Conservation (phyloP, 2,888 invertebrate genomes). For the Cosmia pyralina region DNA sequence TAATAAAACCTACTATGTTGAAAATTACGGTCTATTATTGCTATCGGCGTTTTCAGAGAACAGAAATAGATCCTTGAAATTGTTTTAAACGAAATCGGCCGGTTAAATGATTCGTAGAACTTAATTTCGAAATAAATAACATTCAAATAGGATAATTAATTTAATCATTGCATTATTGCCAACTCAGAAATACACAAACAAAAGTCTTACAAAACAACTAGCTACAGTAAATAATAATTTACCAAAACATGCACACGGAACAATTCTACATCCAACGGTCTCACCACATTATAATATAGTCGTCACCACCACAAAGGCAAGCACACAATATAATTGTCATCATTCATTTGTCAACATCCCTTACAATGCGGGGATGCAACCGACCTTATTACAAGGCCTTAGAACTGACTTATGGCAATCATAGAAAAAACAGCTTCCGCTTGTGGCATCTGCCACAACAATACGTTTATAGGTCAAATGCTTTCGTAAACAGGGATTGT, state of each 20-base stretch:
- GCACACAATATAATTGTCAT: slow-evolving; percentile 87
- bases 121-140: background rate
- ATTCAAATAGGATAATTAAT: background rate
- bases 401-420: slow-evolving; percentile 72
- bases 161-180: background rate
- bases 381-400: slow-evolving; percentile 73
- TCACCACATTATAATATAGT: slow-evolving; percentile 78
- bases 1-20: background rate
- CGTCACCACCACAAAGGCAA: slow-evolving; percentile 80
- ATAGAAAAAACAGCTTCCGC: slow-evolving; percentile 74
- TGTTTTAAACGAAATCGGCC: no score
- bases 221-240: slow-evolving; percentile 61
- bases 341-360: slow-evolving; percentile 85
- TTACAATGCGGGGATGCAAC: slow-evolving; percentile 69
- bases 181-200: background rate
- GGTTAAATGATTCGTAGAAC: no score
- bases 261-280: slow-evolving; percentile 60
- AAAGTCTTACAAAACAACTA: slow-evolving; percentile 45
- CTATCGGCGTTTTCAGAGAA: background rate
- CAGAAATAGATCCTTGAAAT: background rate
- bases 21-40: background rate
- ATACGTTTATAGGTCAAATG: slow-evolving; percentile 85
- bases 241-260: slow-evolving; percentile 57
- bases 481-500: slow-evolving; percentile 82
- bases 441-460: slow-evolving; percentile 79